Base-by-base conservation (phyloP, 1,140 invertebrate genomes). In the Latrodectus geometricus region DNA sequence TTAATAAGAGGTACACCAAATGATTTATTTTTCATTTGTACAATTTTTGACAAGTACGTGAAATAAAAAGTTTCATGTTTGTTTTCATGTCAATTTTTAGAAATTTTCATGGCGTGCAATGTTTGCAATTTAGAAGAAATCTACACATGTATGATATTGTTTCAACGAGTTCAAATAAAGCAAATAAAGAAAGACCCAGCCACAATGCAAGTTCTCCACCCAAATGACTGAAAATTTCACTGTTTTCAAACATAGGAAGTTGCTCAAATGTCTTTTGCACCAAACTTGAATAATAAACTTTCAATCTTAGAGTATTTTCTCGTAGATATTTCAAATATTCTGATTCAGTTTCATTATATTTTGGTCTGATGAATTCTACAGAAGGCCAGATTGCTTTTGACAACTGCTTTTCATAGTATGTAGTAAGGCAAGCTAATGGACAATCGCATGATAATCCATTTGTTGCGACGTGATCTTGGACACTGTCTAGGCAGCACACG, bases 181-280 rank as follows among this genome's bases (percentile, higher is more conserved):
- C 68, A n/a, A 69, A 69, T n/a, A 69, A 23, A 7, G 68, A 69
- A n/a, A 69, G 21, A n/a, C 68, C 68, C 15, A 69, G 11, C 68
- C 68, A 69, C 17, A 69, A 23, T 15, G 68, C 14, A 15, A 69
- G 68, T 21, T 69, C 68, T 4, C 68, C 68, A 20, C 68, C 68
- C 20, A 69, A 69, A 69, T 69, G 14, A 11, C 68, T 69, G 21
- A 69, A 69, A 11, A 69, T 23, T 23, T 69, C 68, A 23, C 12
- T n/a, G 9, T 21, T n/a, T 20, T 20, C n/a, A 69, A 69, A 69
- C 68, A 23, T 20, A 2, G 68, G 68, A 4, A 20, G 17, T 21
- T 69, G 68, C 9, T 15, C 20, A 21, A n/a, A 69, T 11, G n/a
- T 23, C n/a, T 69, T 21, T 8, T 69, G 68, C 68, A 69, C 68